These are phyloP conservation scores for Drosophila melanosoma DNA, from an alignment of 2,888 invertebrate species.

Conservation along the genomic window DNA sequence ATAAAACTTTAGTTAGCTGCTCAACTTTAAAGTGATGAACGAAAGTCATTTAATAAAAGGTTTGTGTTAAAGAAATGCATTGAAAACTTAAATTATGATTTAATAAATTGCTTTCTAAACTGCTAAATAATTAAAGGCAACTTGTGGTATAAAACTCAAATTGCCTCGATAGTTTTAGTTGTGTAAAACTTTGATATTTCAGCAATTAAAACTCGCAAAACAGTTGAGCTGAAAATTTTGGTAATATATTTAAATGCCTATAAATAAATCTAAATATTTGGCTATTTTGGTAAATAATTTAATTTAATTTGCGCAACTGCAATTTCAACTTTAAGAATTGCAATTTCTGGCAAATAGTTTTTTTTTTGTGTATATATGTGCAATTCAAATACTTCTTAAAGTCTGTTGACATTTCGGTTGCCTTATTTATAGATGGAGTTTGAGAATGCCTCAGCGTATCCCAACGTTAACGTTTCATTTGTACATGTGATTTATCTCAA, in stretches of 20 bases:
- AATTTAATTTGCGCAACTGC: neutral
- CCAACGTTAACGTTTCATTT: conserved; percentile 46
- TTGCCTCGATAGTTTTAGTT: too few species aligned
- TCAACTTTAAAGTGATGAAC: conserved; percentile 37
- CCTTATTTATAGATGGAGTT: conserved; percentile 26
- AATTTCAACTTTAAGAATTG: neutral
- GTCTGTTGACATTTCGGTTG: conserved; percentile 21
- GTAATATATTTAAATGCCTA: neutral
- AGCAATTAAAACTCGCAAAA: neutral
- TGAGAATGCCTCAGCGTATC: conserved; percentile 16
- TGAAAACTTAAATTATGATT: conserved; percentile 7
- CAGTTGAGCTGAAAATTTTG: neutral
- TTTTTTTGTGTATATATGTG: neutral
- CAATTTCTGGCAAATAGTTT: conserved; percentile 12
- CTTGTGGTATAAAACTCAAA: too few species aligned
- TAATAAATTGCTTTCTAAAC: neutral
- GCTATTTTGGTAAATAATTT: neutral
- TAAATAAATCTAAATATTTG: neutral
- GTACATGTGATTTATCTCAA: conserved; percentile 58
- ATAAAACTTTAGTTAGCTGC: conserved; percentile 37
- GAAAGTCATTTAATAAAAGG: conserved; percentile 40
- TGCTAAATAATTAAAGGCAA: neutral
- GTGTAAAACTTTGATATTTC: neutral
- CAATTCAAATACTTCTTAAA: conserved; percentile 20
- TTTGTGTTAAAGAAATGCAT: conserved; percentile 3